These are phyloP conservation scores for Tetragonula carbonaria DNA, from an alignment of 2,888 invertebrate genomes.

Conservation along the genomic window DNA sequence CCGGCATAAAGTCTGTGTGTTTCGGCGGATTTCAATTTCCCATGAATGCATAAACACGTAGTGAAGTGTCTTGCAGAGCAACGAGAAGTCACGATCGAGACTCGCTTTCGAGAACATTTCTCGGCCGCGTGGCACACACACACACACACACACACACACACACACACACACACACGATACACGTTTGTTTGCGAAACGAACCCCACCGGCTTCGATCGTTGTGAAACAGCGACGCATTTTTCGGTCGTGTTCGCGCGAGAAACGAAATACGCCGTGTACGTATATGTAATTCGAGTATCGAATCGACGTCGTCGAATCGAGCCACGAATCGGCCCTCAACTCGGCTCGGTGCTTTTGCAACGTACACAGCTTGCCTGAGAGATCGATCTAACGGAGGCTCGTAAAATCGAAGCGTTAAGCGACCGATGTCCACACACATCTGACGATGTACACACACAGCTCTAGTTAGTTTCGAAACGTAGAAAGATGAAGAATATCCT, in stretches of 20 bases:
- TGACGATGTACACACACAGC: not conserved
- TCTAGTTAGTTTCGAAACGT: not conserved
- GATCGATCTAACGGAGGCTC: not conserved
- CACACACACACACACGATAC: slow-evolving; percentile 42
- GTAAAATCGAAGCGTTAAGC: not conserved
- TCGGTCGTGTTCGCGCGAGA: slow-evolving; percentile 42
- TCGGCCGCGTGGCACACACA: not conserved
- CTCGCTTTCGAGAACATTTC: slow-evolving; percentile 26
- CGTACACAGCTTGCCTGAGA: not conserved
- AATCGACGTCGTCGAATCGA: slow-evolving; percentile 50
- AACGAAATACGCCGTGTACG: slow-evolving; percentile 36
- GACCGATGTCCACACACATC: not conserved
- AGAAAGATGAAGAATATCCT: not conserved
- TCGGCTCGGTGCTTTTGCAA: slow-evolving; percentile 25
- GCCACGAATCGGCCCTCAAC: slow-evolving; percentile 48
- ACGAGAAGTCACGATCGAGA: too few relatives aligned
- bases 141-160: too few relatives aligned
- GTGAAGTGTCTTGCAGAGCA: too few relatives aligned
- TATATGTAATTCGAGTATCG: slow-evolving; percentile 37
- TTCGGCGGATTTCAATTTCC: too few relatives aligned
- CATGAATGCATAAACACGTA: too few relatives aligned
- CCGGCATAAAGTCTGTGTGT: too few relatives aligned
- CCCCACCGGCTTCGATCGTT: not conserved
- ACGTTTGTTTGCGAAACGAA: not conserved
- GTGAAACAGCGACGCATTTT: slow-evolving; percentile 28